Percentiles rank a stretch among this genome's conserved stretches.
Evolutionary conservation across 2,888 invertebrate species (phyloP).

Genomic region (Liodrosophila aerea): DNA sequence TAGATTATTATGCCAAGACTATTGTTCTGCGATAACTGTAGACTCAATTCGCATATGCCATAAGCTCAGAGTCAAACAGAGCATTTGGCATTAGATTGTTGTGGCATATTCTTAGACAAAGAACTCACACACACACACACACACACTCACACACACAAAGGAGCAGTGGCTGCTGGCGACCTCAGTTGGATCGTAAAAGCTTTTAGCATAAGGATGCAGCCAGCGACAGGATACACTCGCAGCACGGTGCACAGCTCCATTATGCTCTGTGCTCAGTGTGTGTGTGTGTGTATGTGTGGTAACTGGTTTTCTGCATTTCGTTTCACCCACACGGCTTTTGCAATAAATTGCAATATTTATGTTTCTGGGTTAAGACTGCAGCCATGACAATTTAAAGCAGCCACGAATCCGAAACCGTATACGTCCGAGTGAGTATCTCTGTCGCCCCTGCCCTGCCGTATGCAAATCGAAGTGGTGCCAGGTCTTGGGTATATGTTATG

Average conservation of each 20-base stretch:
- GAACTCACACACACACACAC: no score
- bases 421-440: no score
- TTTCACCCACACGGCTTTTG: neutral
- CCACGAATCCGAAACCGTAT: neutral
- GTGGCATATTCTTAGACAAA: no score
- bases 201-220: conserved; percentile 15
- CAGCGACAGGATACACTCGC: neutral
- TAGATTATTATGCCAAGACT: no score
- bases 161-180: neutral
- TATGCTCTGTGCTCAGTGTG: neutral
- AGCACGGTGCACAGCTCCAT: no score
- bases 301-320: conserved; percentile 1
- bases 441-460: no score
- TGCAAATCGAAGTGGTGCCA: no score
- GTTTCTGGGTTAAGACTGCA: conserved; percentile 71
- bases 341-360: conserved; percentile 68
- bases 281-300: conserved; percentile 3
- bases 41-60: no score
- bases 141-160: no score
- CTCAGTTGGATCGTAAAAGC: conserved; percentile 12
- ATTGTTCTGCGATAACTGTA: no score
- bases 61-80: no score
- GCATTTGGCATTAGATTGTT: no score
- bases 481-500: neutral
- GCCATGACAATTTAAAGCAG: conserved; percentile 52